Base-by-base conservation (phyloP, 2,797 vertebrate genomes). In the Pagetopsis macropterus region DNA sequence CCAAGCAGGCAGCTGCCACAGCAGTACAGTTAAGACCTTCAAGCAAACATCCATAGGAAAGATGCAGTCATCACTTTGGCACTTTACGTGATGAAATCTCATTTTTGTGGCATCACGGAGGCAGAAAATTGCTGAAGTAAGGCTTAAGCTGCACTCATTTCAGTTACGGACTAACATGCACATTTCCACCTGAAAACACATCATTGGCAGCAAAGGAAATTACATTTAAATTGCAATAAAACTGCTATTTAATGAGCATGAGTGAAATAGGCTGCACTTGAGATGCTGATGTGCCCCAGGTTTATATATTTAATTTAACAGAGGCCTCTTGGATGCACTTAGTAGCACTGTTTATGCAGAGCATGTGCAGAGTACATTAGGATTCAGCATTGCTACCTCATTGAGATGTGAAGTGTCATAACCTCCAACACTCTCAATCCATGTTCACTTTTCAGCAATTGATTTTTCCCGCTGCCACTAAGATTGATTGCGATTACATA, bases 381-480 rank as follows among this genome's bases (percentile, higher is more conserved):
- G 78, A 84, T 78, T 86, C 75, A 83, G 78, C 72, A 85, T 76
- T 68, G 78, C 71, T 73, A 82, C 84, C 72, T 83, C 75, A 74
- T 79, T 85, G 75, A 84, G 74, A 82, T 79, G 58, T 88, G 15
- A 87, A 91, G 88, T 89, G 82, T 80, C 70, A 76, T 75, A 84
- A 86, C 86, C 86, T 88, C 79, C 74, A 77, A 85, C 82, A 90
- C 72, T 60, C 83, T 57, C 27, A 65, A 72, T 82, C 55, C 81
- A 74, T 50, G 61, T 50, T 9, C 84, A 83, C 81, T 72, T 82
- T 83, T 60, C 66, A 72, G 62, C 70, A 61, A 81, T 71, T 75
- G 60, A 83, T 78, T 83, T 71, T 17, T 44, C 9, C 46, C 51
- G 64, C 56, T 72, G 50, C 54, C 61, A 63, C 56, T 43, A 45